Percentiles rank a stretch among this genome's conserved stretches.
Conservation (phyloP, 1,140 invertebrate species). For the Marisa cornuarietis region DNA sequence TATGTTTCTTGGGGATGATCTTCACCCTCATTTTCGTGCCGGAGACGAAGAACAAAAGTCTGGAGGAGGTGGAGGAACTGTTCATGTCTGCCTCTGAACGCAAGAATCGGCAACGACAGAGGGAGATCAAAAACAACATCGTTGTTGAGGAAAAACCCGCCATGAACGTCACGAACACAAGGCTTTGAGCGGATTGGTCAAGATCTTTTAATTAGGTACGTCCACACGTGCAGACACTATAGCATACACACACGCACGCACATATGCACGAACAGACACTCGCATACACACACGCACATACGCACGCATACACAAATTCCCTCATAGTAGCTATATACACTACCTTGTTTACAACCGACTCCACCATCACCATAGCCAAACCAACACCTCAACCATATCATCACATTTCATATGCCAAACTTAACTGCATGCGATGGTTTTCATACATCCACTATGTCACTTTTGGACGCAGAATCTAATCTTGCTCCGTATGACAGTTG, state of each 20-base stretch:
- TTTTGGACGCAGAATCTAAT: too few species aligned
- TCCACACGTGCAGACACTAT: neutral
- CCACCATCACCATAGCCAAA: too few species aligned
- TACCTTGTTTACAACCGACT: too few species aligned
- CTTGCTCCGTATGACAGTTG: too few species aligned
- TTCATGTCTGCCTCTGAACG: slow-evolving; percentile 54
- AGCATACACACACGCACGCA: slow-evolving; percentile 15
- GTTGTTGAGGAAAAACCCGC: neutral
- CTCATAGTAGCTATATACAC: neutral
- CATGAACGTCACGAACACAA: neutral
- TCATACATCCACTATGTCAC: neutral
- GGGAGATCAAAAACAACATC: neutral
- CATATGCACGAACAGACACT: slow-evolving; percentile 11
- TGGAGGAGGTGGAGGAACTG: slow-evolving; percentile 83
- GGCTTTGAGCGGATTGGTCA: too few species aligned
- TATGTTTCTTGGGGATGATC: slow-evolving; percentile 78
- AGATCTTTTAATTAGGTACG: too few species aligned
- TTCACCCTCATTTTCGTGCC: slow-evolving; percentile 87
- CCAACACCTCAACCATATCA: too few species aligned
- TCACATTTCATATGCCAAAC: neutral
- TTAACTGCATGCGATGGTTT: neutral
- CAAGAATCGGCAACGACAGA: slow-evolving; percentile 2
- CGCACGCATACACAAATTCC: neutral
- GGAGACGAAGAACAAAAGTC: slow-evolving; percentile 87
- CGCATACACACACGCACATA: slow-evolving; percentile 12